A percentile compares a stretch with the other conserved stretches of the same genome.
phyloP scores from a whole-genome alignment of 2,888 invertebrate species.

The Drepanosiphum platanoidis region DNA sequence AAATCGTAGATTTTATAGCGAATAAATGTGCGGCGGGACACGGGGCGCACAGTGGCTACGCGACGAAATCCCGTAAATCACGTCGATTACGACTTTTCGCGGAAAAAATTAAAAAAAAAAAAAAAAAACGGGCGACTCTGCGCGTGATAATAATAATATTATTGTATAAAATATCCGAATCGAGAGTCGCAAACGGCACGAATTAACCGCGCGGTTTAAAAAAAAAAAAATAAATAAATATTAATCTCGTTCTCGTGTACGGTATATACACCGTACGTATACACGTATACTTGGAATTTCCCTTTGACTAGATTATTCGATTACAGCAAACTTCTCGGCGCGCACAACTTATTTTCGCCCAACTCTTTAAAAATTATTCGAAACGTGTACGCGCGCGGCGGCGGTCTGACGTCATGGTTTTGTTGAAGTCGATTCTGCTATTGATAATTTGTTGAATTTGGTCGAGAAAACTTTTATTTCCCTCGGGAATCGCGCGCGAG shows the following conservation, averaged over 20 bases:
- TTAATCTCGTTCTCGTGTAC: conserved; percentile 1
- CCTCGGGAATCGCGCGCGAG: not conserved
- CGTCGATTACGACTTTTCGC: not conserved
- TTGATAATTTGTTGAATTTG: conserved; percentile 46
- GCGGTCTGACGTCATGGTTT: conserved; percentile 29
- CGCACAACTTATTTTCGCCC: conserved; percentile 20
- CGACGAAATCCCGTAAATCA: not conserved
- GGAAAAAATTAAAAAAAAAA: not conserved
- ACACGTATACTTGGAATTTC: not conserved
- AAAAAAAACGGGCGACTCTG: not conserved
- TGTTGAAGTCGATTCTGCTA: conserved; percentile 12
- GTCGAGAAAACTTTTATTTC: conserved; percentile 45
- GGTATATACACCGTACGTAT: no score
- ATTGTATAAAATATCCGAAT: not conserved
- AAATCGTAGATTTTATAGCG: conserved; percentile 25
- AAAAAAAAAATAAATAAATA: conserved; percentile 17
- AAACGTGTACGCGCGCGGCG: not conserved
- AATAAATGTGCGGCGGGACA: not conserved
- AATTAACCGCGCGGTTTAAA: not conserved
- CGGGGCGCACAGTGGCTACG: not conserved
- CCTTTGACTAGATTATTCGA: conserved; percentile 27
- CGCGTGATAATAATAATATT: not conserved
- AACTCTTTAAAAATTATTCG: not conserved
- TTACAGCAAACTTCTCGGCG: conserved; percentile 9
- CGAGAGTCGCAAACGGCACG: not conserved